phyloP scores from a whole-genome alignment of 2,113 vertebrate genomes.

The Apteryx owenii region DNA sequence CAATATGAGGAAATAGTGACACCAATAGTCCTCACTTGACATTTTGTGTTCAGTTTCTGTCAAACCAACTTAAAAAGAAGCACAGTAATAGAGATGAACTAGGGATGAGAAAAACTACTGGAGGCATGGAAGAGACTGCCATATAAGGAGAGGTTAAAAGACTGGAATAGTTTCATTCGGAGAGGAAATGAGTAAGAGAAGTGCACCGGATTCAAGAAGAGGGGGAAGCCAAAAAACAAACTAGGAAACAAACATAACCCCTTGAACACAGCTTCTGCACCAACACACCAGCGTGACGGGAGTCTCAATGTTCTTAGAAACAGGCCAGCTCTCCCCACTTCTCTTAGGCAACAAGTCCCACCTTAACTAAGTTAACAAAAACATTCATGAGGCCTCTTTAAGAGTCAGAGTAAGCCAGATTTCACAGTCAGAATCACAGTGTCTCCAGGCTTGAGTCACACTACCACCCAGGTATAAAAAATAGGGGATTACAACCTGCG shows the following conservation, averaged over 20 bases:
- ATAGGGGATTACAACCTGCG: background rate
- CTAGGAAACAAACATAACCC: background rate
- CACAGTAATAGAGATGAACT: background rate
- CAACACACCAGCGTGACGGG: background rate
- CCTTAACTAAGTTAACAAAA: background rate
- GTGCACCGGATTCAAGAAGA: background rate
- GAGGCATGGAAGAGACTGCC: background rate
- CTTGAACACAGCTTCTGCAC: background rate
- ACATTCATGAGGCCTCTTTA: background rate
- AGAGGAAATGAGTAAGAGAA: slow-evolving; percentile 33
- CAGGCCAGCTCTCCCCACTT: background rate
- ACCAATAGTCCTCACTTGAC: background rate
- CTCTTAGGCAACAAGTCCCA: background rate
- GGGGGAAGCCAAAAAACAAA: background rate
- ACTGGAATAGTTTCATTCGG: background rate
- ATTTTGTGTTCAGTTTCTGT: background rate
- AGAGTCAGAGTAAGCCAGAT: background rate
- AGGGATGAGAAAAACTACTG: background rate
- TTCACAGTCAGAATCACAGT: background rate
- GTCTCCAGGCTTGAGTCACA: background rate
- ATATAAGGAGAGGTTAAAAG: background rate
- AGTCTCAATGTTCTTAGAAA: background rate
- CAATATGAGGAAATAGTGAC: background rate
- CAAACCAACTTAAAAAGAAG: background rate
- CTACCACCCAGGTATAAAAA: background rate